Base-by-base conservation (phyloP, 2,888 invertebrate genomes). In the Dilophus febrilis region DNA sequence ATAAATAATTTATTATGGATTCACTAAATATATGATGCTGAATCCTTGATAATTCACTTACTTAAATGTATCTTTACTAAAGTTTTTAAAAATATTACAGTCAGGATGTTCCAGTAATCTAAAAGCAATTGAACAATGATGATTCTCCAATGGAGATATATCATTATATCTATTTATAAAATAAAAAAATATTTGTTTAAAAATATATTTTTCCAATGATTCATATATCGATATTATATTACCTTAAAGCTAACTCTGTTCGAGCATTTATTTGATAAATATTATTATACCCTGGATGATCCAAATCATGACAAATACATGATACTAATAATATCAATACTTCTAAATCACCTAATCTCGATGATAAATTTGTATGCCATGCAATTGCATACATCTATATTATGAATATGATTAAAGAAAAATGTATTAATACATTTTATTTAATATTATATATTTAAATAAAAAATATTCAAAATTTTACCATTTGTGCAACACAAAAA, bases 401-500 rank as follows among this genome's bases (percentile, higher is more conserved):
- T 40, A 43, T 42, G 26, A 30, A 31, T n/a, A 29, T 29, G 33
- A 31, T 28, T 29, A 41, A 14, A 33, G 18, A n/a, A 8, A 29
- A 4, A 7, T 29, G 12, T 8, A 29, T 13, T 8, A 4, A 8
- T 29, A 8, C 13, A 11, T 7, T 29, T 8, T 29, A 8, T 29
- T 4, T 4, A n/a, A 4, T 8, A 4, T 29, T 29, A 29, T 13
- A 7, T 29, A 29, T n/a, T 29, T 4, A 29, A 29, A 29, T 4
- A 29, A 29, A n/a, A 29, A 6, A 22, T 22, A 22, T 22, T 6
- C 22, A 22, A 22, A 22, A 22, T 22, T 67, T 67, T 64, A 82
- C 84, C 84, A 85, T 85, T 67, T 85, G 85, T 44, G 84, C 74
- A 47, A 85, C 85, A 65, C 84, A 84, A 64, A 85, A 85, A 61